A percentile compares a stretch with the other conserved stretches of the same genome.
Evolutionary conservation across 2,113 vertebrate genomes (phyloP).

Genomic region (Anoplopoma fimbria): DNA sequence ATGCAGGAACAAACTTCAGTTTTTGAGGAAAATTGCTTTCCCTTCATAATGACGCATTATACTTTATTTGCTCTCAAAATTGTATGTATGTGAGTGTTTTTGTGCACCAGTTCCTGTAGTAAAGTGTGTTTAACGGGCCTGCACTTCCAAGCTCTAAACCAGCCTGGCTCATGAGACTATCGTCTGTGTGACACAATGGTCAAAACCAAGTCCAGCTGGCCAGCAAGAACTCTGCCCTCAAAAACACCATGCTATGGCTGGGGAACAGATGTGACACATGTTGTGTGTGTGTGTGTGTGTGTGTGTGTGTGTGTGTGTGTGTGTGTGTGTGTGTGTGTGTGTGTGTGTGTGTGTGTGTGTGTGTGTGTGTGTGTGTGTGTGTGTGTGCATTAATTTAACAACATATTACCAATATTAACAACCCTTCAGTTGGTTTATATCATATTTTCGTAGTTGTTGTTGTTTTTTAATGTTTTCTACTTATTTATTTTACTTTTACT

Average conservation of each 20-base stretch:
- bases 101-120: slow-evolving; percentile 49
- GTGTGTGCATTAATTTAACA: too few species aligned
- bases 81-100: slow-evolving; percentile 26
- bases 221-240: slow-evolving; percentile 52
- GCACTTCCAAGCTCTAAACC: slow-evolving; percentile 37
- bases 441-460: too few species aligned
- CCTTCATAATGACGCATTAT: slow-evolving; percentile 28
- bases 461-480: too few species aligned
- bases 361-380: not conserved
- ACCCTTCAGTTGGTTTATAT: too few species aligned
- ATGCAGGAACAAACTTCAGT: slow-evolving; percentile 58
- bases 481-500: too few species aligned
- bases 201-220: slow-evolving; percentile 54
- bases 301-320: not conserved
- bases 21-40: slow-evolving; percentile 26
- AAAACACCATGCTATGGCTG: slow-evolving; percentile 71
- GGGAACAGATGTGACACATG: slow-evolving; percentile 60
- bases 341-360: not conserved
- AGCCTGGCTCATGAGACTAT: slow-evolving; percentile 35
- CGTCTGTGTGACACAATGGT: slow-evolving; percentile 70
- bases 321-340: not conserved
- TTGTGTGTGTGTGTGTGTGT: not conserved
- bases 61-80: not conserved
- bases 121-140: slow-evolving; percentile 39
- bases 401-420: too few species aligned